Evolutionary conservation across 2,113 vertebrate species (phyloP).

Genomic region (Gyps fulvus): DNA sequence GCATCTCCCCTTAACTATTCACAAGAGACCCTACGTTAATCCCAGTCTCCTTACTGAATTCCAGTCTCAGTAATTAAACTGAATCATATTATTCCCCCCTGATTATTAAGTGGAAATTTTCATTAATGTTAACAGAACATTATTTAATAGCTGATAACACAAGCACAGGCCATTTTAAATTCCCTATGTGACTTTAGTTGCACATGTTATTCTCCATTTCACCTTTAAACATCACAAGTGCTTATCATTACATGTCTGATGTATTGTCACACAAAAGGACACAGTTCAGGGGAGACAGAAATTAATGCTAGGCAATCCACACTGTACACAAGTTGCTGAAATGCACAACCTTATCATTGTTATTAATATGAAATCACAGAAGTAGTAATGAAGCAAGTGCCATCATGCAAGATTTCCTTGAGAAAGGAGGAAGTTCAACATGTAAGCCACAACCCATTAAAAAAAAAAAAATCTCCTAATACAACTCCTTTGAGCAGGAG

Average conservation of each 20-base stretch:
- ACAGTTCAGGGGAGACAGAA: not conserved
- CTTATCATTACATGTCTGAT: not conserved
- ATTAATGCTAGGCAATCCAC: not conserved
- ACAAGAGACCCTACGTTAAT: not conserved
- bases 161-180: not conserved
- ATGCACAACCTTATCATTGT: not conserved
- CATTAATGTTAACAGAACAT: conserved; percentile 1
- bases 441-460: not conserved
- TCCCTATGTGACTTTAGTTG: not conserved
- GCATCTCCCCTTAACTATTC: not conserved
- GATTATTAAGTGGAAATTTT: not conserved
- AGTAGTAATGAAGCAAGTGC: not conserved
- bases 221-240: not conserved
- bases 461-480: not conserved
- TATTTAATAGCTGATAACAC: not conserved
- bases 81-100: not conserved
- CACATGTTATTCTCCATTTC: not conserved
- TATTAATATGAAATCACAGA: not conserved
- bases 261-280: not conserved
- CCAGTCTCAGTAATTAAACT: not conserved
- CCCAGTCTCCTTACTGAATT: not conserved
- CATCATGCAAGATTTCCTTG: not conserved
- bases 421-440: not conserved
- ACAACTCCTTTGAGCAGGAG: not conserved
- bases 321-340: not conserved